A percentile compares a stretch with the other conserved stretches of the same genome.
Evolutionary conservation across 2,113 vertebrate species (phyloP).

Genomic region (Calidris pugnax): DNA sequence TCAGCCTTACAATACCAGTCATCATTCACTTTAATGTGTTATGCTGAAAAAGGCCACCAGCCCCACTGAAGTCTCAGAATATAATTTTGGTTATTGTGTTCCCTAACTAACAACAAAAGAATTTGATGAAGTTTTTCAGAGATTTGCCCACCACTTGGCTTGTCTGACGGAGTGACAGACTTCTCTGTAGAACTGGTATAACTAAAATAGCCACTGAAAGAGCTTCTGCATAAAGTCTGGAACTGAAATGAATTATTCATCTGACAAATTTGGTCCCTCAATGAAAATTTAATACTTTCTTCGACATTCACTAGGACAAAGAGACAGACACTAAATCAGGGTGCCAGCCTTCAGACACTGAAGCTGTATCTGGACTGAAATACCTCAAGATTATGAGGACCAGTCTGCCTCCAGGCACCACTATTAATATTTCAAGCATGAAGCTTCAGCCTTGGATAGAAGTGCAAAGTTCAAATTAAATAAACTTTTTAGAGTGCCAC

Average conservation of each 20-base stretch:
- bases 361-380: background rate
- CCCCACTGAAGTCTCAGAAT: background rate
- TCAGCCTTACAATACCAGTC: background rate
- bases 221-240: background rate
- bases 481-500: background rate
- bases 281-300: slow-evolving; percentile 31
- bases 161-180: background rate
- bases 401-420: background rate
- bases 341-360: background rate
- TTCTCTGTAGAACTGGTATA: background rate
- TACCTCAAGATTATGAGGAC: background rate
- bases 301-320: background rate
- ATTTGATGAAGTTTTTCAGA: background rate
- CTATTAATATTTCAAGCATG: slow-evolving; percentile 20
- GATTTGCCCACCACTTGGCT: background rate
- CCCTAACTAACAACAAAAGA: background rate
- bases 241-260: slow-evolving; percentile 31
- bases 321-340: slow-evolving; percentile 21
- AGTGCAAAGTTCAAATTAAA: slow-evolving; percentile 8
- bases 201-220: background rate
- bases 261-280: background rate
- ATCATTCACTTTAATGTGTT: background rate
- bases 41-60: background rate
- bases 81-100: background rate
- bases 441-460: background rate